Evolutionary conservation across 2,888 invertebrate species (phyloP), one percentile per base, ranked within the genome.

Genomic region (Orthosia gothica): DNA sequence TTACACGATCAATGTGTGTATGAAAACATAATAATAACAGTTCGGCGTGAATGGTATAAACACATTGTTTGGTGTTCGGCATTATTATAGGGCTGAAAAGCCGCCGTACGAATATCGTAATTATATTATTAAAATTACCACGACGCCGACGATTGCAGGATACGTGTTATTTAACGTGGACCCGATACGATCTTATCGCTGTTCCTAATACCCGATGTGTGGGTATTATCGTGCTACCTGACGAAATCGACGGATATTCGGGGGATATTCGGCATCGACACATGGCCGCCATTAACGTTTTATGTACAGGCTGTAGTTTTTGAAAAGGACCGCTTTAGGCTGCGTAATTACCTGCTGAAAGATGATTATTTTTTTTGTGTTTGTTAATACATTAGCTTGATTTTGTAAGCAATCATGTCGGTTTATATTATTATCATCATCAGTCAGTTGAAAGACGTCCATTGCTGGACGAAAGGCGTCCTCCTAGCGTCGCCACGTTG

Each of bases 131-230:
- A 95, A 94, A 96, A 96, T 96, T 93, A 94, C 94, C 89, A 91
- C 94, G 93, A 94, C 95, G 95, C 91, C 94, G 93, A 94, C 95
- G 95, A 96, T 95, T 95, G 93, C 96, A 96, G 96, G 96, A 96
- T 95, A 95, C 96, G 89, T 95, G 96, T 95, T 96, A 96, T 96
- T 96, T 96, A 96, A 95, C 95, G 93, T 94, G 87, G 92, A 84
- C 73, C 85, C 91, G 96, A 96, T 96, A 95, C 76, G 89, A 96
- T 96, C 96, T 96, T 95, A 96, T 96, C 96, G 78, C 78, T 77
- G 92, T 94, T 95, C 94, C 95, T 96, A 96, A 96, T 96, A 92
- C 91, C 89, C 91, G 92, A 96, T 93, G 96, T 96, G 95, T 95
- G 96, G 95, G 96, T 96, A 96, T 96, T 96, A 96, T 94, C 95